phyloP scores from a whole-genome alignment of 2,797 vertebrate genomes.

The Crypturellus tataupa region DNA sequence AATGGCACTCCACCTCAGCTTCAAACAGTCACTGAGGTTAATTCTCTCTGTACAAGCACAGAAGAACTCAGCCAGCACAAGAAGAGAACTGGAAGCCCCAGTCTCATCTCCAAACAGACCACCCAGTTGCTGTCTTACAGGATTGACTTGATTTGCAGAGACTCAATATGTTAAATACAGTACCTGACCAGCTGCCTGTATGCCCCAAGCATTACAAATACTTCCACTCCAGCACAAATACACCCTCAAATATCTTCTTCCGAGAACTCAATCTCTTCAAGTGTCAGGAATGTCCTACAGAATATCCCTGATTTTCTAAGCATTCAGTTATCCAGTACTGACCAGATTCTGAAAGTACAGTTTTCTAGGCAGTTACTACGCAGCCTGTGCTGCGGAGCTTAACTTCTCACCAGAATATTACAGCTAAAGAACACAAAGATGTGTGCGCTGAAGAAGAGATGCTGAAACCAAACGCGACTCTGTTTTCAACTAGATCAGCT shows the following conservation, averaged over 20 bases:
- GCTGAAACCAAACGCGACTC: fast-evolving
- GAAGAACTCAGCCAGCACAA: neutral
- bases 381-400: neutral
- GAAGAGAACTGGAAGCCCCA: neutral
- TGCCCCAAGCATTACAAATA: neutral
- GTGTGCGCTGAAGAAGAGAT: fast-evolving
- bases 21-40: neutral
- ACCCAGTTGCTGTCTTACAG: neutral
- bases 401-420: neutral
- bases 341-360: neutral
- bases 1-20: neutral
- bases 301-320: neutral
- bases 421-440: neutral
- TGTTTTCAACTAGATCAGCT: neutral
- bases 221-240: fast-evolving
- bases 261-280: neutral
- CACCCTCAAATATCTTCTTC: neutral
- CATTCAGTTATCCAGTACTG: neutral
- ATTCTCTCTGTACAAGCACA: neutral
- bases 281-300: fast-evolving
- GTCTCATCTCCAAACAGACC: neutral
- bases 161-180: neutral
- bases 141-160: neutral
- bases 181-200: neutral
- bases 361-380: neutral